Conservation (phyloP, 2,113 vertebrate species). For the Eulemur rufifrons region DNA sequence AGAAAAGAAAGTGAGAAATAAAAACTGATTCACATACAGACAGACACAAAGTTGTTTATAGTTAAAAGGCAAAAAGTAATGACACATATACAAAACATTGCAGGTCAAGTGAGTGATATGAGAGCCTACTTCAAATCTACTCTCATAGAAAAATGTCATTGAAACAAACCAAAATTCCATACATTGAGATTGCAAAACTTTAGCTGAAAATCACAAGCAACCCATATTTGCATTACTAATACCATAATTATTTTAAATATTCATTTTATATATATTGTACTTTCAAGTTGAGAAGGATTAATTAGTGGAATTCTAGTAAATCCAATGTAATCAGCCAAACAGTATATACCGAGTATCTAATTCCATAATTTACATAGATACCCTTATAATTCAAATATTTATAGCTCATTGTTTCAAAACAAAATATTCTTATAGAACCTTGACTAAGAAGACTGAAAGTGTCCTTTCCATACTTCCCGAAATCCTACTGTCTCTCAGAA, state of each 20-base stretch:
- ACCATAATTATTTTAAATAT: not conserved
- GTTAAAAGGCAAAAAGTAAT: not conserved
- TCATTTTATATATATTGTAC: not conserved
- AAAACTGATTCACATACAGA: not conserved
- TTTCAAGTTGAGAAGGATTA: not conserved
- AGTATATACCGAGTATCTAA: not conserved
- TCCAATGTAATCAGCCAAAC: not conserved
- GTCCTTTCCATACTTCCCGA: not conserved
- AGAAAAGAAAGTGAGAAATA: not conserved
- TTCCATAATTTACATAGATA: not conserved
- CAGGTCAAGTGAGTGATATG: not conserved
- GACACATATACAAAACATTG: not conserved
- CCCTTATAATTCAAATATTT: not conserved
- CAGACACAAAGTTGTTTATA: not conserved
- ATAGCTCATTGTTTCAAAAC: not conserved
- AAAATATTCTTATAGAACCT: not conserved
- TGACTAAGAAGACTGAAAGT: not conserved
- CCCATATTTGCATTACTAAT: not conserved
- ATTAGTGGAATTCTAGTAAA: not conserved
- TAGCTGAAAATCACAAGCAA: conserved; percentile 11
- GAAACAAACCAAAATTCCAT: not conserved
- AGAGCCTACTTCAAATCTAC: not conserved
- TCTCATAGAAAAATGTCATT: not conserved
- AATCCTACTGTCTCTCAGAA: not conserved
- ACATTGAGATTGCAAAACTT: not conserved